These are phyloP conservation scores for Anas bernieri DNA, from an alignment of 2,797 vertebrate species.

Conservation along the genomic window DNA sequence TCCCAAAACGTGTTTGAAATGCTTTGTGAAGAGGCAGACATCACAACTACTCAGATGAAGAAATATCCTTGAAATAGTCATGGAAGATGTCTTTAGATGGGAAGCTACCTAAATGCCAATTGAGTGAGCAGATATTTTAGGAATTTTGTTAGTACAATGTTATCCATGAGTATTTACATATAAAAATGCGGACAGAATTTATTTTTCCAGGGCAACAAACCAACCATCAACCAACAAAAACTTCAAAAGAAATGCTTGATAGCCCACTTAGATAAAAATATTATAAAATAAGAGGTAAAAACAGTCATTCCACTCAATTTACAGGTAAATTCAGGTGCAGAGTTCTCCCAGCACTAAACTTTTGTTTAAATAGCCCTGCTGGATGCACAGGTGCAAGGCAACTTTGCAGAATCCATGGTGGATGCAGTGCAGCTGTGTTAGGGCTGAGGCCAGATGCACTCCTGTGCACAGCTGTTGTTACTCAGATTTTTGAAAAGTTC, in stretches of 20 bases:
- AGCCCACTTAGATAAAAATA: slow-evolving; percentile 71
- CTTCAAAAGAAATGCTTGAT: slow-evolving; percentile 75
- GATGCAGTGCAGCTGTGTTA: rapidly evolving
- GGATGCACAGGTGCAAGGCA: rapidly evolving
- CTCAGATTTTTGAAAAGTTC: slow-evolving; percentile 75
- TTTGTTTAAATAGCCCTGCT: not conserved
- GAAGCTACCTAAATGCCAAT: not conserved
- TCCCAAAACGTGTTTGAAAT: not conserved
- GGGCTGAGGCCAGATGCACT: too few species aligned
- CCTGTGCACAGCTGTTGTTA: not conserved
- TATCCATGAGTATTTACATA: not conserved
- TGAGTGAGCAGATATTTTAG: not conserved
- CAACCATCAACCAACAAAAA: slow-evolving; percentile 81
- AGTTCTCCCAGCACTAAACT: not conserved
- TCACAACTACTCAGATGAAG: not conserved
- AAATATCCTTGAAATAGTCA: not conserved
- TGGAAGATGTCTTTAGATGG: rapidly evolving
- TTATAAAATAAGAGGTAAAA: slow-evolving; percentile 82
- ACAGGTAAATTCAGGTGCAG: slow-evolving; percentile 74
- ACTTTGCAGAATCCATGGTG: not conserved
- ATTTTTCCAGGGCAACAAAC: slow-evolving; percentile 76
- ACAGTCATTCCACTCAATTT: slow-evolving; percentile 73
- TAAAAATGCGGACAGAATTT: not conserved
- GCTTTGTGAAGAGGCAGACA: not conserved
- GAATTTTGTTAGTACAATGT: not conserved